Evolutionary conservation across 30 jellyfish, hydroid and myxozoan species (phyloP), one percentile per base, ranked within the genome.

Genomic region (Hydractinia symbiolongicarpus): DNA sequence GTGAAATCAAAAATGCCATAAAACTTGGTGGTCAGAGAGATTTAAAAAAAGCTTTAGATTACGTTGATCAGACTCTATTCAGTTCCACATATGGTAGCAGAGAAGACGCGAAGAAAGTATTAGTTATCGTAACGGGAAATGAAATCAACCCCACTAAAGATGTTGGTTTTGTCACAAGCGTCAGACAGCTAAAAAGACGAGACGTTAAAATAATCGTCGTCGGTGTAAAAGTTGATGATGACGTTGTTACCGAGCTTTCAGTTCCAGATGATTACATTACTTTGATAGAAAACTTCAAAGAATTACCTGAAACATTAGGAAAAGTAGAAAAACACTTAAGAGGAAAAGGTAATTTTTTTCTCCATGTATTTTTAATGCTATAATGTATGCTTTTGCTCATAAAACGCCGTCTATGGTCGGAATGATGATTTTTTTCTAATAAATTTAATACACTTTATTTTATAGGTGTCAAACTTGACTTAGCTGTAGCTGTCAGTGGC

Each of bases 11-110:
- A 7, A 40, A 56, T 53, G 13, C 83, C 40, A 8, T 72, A 19
- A 54, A 66, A 67, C 30, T 82, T 9, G 96, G 95, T 50, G 96
- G 96, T 49, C 86, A 73, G 16, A 84, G 96, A 68, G 72, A 89
- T 77, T 53, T 84, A 79, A 61, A 79, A 54, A 78, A 64, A 79
- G 91, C 94, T 54, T 67, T 89, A 61, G 64, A 67, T 14, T 40
- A 55, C 19, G 86, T 84, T 0, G 61, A 53, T 4, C 49, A 83
- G 7, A 89, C 73, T 50, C 30, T 83, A 8, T 83, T 53, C 51
- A 52, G 66, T n/a, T 53, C 51, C 50, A 55, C 86, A 4, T 71
- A 66, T 5, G 86, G 79, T 7, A 75, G 69, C 7, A 66, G 89
- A 72, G 52, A 77, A 0, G 83, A 44, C 30, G 81, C 84, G 4